Conservation (phyloP, 2,888 invertebrate genomes). For the Mylabris sibirica region DNA sequence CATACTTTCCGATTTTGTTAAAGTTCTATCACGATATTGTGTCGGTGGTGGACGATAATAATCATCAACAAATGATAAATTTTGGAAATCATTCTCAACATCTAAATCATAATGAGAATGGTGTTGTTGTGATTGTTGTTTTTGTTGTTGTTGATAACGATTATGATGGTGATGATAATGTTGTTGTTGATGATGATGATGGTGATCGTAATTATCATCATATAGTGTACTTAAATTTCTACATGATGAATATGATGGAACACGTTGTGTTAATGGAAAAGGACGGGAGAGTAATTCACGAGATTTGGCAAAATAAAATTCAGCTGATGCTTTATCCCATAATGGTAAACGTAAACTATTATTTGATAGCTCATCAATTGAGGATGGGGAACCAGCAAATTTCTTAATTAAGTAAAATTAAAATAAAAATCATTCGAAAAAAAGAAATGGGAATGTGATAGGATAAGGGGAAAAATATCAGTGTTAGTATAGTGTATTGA, state of each 20-base stretch:
- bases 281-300: slow-evolving; percentile 73
- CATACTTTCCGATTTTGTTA: slow-evolving; percentile 61
- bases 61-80: slow-evolving; percentile 52
- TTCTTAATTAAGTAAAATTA: slow-evolving; percentile 41
- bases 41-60: slow-evolving; percentile 42
- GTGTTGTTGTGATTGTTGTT: slow-evolving; percentile 16
- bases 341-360: slow-evolving; percentile 67
- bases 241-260: slow-evolving; percentile 55
- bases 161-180: not conserved
- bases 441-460: slow-evolving; percentile 25
- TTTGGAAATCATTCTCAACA: slow-evolving; percentile 50
- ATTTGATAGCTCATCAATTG: slow-evolving; percentile 62
- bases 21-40: slow-evolving; percentile 55
- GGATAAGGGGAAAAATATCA: slow-evolving; percentile 41
- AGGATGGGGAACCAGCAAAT: slow-evolving; percentile 64
- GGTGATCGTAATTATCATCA: slow-evolving; percentile 36
- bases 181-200: slow-evolving; percentile 15
- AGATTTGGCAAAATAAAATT: slow-evolving; percentile 77
- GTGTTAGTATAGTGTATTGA: slow-evolving; percentile 43
- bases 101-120: slow-evolving; percentile 39
- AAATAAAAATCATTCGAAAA: slow-evolving; percentile 36
- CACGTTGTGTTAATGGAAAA: slow-evolving; percentile 53
- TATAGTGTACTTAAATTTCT: slow-evolving; percentile 50
- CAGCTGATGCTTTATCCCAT: slow-evolving; percentile 77
- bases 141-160: not conserved